Base-by-base conservation (phyloP, 2,888 invertebrate species). In the Argyra leucocephala region DNA sequence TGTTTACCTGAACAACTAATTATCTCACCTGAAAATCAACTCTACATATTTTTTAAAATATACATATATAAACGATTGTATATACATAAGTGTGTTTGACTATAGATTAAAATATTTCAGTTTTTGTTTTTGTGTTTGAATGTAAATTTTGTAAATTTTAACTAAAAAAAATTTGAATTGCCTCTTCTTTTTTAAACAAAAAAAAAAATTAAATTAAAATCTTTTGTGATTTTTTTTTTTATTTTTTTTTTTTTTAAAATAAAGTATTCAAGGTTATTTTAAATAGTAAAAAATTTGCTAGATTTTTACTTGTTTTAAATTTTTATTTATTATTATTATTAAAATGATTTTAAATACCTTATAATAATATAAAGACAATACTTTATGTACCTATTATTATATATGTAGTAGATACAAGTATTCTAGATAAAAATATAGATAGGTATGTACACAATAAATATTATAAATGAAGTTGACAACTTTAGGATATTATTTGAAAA, bases 211-310 rank as follows among this genome's bases (percentile, higher is more conserved):
- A 37, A 37, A 15, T 9, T 3, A 37, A 15, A 37, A 48, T 48
- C 48, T 48, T 48, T 48, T 48, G 48, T 48, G n/a, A 15, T 48
- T 48, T 48, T 18, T 48, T 48, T 48, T 48, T 48, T 48, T 15
- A 31, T 31, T 48, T 48, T 48, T 37, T 37, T 37, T 37, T 37
- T 37, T 48, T 48, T 15, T 48, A 18, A 48, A 48, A 48, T 48
- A 48, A 48, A 48, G 48, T 48, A 48, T 48, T 48, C 48, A 48
- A 48, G 48, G 48, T 48, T 48, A 48, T 48, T n/a, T 15, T 48
- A 18, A 48, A 48, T 48, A 48, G 48, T 12, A 48, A 48, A 48
- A 2, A 48, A 48, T n/a, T n/a, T n/a, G n/a, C n/a, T n/a, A n/a
- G 18, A 48, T 48, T 18, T 48, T 48, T 48, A 18, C 48, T 48